Base-by-base conservation (phyloP, 2,888 invertebrate species). In the Heterodera filipjevi region DNA sequence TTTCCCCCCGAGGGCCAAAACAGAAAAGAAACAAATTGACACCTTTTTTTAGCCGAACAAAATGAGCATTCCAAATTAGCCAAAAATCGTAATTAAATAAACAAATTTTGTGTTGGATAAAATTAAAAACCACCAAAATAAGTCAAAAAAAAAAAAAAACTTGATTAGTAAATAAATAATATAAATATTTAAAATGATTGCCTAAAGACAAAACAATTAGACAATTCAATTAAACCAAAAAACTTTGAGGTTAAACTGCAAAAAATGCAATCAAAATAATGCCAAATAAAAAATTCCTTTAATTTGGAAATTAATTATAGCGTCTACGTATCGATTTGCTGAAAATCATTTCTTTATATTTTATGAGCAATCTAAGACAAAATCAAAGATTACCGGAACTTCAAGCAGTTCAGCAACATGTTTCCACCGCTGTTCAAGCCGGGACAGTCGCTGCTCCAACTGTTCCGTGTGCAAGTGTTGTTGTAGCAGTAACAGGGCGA, bases 391-490 rank as follows among this genome's bases (percentile, higher is more conserved):
- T 59, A 59, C 59, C 59, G 59, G 59, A 27, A 27, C 59, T 59
- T 59, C 59, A n/a, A 59, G 59, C 59, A 59, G 59, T 59, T 59
- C 59, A 59, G 27, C 59, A n/a, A 59, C 59, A 75, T 44, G n/a
- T 19, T 59, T n/a, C 33, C 79, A 39, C 70, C 74, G 46, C 27
- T 79, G 44, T 66, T 79, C 80, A 32, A 79, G 39, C 66, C 53
- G 22, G 44, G 35, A 30, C 35, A 79, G 1, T 3, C 79, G 30
- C 35, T 53, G 44, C 39, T 71, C 71, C 53, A 79, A 53, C 46
- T 49, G 49, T 39, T 80, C 79, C 66, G 80, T 27, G n/a, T 80
- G 74, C 30, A 71, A 27, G 33, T 79, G 80, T 39, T 79, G 80
- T 68, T 71, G 59, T 35, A 79, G 33, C 22, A 79, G 39, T 27